These are phyloP conservation scores for Philantomba maxwellii DNA, from an alignment of 2,113 vertebrate species.

Conservation along the genomic window DNA sequence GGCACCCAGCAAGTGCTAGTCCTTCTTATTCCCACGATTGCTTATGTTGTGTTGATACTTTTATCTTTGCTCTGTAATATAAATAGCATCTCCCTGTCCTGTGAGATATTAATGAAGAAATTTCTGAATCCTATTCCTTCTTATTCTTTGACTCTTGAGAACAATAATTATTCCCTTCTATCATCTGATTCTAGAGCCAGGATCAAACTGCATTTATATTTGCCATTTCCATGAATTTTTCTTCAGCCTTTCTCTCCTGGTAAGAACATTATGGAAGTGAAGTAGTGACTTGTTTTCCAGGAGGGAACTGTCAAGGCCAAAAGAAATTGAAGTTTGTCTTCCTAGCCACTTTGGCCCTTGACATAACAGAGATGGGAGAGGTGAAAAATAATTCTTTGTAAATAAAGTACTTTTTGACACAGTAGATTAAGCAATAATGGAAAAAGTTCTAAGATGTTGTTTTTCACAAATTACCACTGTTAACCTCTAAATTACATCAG, in stretches of 20 bases:
- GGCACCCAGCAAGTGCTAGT: not conserved
- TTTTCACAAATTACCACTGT: constrained; percentile 19
- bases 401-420: constrained; percentile 15
- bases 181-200: not conserved
- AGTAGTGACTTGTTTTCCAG: not conserved
- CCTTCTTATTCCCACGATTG: not conserved
- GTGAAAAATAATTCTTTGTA: not conserved
- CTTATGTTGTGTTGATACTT: not conserved
- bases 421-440: constrained; percentile 45
- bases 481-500: constrained; percentile 24
- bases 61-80: not conserved
- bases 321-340: constrained; percentile 36
- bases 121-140: not conserved
- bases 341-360: not conserved
- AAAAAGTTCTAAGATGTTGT: constrained; percentile 37
- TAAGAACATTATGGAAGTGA: not conserved
- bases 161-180: not conserved
- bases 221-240: not conserved
- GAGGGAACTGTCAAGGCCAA: not conserved
- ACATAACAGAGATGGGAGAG: not conserved
- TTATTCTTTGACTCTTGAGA: not conserved
- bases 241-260: not conserved
- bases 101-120: not conserved
- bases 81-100: not conserved
- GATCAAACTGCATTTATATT: not conserved